These are phyloP conservation scores for Hoplias malabaricus DNA, from an alignment of 2,113 vertebrate species.

Conservation along the genomic window DNA sequence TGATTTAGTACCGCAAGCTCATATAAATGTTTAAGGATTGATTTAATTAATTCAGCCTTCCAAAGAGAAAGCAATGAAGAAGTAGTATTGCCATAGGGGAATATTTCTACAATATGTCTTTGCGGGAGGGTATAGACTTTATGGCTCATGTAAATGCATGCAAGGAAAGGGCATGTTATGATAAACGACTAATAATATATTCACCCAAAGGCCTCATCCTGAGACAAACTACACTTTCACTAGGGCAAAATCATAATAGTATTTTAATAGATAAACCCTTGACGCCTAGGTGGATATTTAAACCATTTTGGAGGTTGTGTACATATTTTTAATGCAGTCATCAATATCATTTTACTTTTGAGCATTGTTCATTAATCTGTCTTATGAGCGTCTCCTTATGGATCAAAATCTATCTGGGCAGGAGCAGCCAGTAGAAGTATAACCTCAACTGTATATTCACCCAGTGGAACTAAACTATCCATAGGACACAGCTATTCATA, in stretches of 20 bases:
- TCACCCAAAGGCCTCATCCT: constrained; percentile 10
- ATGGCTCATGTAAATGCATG: background rate
- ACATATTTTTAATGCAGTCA: constrained; percentile 26
- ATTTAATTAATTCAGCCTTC: background rate
- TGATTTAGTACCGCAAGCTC: constrained; percentile 6
- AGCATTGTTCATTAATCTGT: constrained; percentile 30
- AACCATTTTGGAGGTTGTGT: background rate
- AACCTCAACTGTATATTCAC: constrained; percentile 40
- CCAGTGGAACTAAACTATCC: background rate
- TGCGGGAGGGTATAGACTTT: background rate
- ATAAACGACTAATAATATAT: constrained; percentile 46
- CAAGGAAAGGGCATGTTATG: background rate
- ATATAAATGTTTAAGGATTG: constrained; percentile 7
- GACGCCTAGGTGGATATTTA: background rate
- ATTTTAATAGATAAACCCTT: constrained; percentile 29
- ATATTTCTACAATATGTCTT: background rate
- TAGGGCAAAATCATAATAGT: background rate
- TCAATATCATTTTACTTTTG: constrained; percentile 19
- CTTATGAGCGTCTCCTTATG: background rate
- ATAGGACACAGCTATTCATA: background rate
- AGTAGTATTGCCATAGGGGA: background rate
- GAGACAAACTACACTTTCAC: constrained; percentile 14
- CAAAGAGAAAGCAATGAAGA: too few species aligned
- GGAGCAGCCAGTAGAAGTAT: constrained; percentile 40
- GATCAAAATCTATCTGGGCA: constrained; percentile 34